Conservation (phyloP, 2,888 invertebrate genomes). For the Enchytraeus crypticus region DNA sequence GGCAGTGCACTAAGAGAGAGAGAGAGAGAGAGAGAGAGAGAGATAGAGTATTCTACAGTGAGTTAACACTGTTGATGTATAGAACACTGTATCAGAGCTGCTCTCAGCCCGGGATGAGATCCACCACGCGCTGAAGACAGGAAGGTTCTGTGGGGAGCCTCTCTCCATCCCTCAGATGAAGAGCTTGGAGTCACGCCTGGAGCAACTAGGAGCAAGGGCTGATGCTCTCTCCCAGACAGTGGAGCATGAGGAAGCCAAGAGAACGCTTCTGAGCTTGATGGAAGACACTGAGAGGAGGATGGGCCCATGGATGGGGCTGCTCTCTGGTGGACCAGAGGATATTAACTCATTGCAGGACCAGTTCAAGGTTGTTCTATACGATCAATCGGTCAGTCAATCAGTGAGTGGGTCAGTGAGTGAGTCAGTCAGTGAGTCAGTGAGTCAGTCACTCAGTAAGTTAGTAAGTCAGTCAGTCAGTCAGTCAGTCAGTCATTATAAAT, state of each 20-base stretch:
- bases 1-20: too few species aligned
- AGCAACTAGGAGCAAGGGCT: conserved; percentile 22
- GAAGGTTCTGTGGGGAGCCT: conserved; percentile 57
- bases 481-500: too few species aligned
- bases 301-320: conserved; percentile 39
- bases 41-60: too few species aligned
- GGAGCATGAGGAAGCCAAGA: conserved; percentile 43
- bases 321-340: too few species aligned
- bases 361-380: too few species aligned
- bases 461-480: too few species aligned
- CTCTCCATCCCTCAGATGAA: conserved; percentile 72
- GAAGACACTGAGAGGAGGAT: conserved; percentile 81
- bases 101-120: conserved; percentile 71
- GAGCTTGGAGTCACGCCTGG: conserved; percentile 64
- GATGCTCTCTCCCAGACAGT: conserved; percentile 52
- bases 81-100: conserved; percentile 74
- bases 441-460: too few species aligned
- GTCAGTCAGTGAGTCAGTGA: too few species aligned
- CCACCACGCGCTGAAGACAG: conserved; percentile 62
- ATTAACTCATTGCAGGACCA: too few species aligned
- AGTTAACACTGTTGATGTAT: conserved; percentile 22
- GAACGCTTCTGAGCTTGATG: conserved; percentile 79
- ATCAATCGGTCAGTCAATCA: too few species aligned
- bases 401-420: too few species aligned
- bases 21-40: too few species aligned